phyloP scores from a whole-genome alignment of 2,113 vertebrate genomes.

The Bubo scandiacus region DNA sequence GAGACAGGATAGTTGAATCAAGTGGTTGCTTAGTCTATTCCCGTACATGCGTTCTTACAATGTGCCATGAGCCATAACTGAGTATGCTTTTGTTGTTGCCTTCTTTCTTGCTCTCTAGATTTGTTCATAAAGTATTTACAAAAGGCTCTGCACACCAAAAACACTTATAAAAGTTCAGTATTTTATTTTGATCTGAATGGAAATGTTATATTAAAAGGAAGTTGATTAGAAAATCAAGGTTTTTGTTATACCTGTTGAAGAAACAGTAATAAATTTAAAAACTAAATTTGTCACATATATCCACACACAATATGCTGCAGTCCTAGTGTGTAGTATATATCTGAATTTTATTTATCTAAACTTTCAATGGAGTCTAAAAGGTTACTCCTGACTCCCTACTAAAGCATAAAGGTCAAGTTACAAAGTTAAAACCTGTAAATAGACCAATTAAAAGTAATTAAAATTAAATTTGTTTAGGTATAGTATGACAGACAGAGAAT shows the following conservation, averaged over 20 bases:
- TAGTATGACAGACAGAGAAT: neutral
- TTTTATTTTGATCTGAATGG: neutral
- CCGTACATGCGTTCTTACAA: fast-evolving
- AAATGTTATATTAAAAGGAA: neutral
- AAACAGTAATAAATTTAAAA: neutral
- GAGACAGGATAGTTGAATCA: neutral
- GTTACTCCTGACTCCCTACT: neutral
- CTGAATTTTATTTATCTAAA: neutral
- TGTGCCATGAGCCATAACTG: neutral
- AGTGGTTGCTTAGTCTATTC: neutral
- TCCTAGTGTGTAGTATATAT: neutral
- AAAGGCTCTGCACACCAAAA: neutral
- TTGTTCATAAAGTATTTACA: neutral
- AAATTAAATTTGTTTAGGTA: neutral
- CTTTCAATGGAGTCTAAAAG: neutral
- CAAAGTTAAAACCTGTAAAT: neutral
- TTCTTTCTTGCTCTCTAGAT: neutral
- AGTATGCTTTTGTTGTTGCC: neutral
- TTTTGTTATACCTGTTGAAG: neutral
- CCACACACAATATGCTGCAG: neutral
- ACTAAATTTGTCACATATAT: neutral
- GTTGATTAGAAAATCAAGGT: neutral
- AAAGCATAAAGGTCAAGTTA: neutral
- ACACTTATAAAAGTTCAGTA: neutral
- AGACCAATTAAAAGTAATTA: neutral